Base-by-base conservation (phyloP, 2,888 invertebrate genomes). In the Drosophila emarginata region DNA sequence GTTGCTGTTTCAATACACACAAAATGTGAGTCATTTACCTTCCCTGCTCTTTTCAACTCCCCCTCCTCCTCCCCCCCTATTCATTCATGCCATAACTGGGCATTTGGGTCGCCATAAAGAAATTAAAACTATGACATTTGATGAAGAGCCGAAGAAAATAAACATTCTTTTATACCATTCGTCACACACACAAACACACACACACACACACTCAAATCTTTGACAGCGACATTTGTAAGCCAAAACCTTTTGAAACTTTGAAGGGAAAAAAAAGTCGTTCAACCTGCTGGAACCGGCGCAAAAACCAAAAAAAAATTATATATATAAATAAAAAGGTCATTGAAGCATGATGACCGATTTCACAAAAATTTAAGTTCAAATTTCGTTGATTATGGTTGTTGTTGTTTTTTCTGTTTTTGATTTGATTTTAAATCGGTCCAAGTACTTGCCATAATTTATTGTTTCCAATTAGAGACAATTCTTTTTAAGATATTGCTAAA, bases 381-480 rank as follows among this genome's bases (percentile, higher is more conserved):
- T 18, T 15, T 26, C 50, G 28, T 18, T 51, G 9, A 2, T 11
- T 5, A 1, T 28, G 2, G 7, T 32, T 32, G 26, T 6, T 26
- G 26, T 26, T 26, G 26, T 4, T 32, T 23, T 23, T 23, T 2
- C 23, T 32, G 7, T 58, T 51, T 14, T 59, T 18, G 51, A 28
- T 56, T 59, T 11, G 39, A 5, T 28, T 32, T 45, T 9, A 18
- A 59, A 51, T 26, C 28, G 5, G 18, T 15, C 40, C 23, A 7
- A 23, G 52, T 53, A 32, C 53, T 21, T 39, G 21, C 18, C 12
- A 26, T 64, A 64, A 75, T 78, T 78, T 77, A 80, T 84, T 23
- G 64, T 26, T 66, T 77, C 79, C 87, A 81, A 84, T 78, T 84
- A 81, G 81, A 85, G 73, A 59, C 56, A 50, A 66, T 54, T 23